Evolutionary conservation across 92 coral and sea anemone genomes (phyloP).

Genomic region (Parazoanthus swiftii): DNA sequence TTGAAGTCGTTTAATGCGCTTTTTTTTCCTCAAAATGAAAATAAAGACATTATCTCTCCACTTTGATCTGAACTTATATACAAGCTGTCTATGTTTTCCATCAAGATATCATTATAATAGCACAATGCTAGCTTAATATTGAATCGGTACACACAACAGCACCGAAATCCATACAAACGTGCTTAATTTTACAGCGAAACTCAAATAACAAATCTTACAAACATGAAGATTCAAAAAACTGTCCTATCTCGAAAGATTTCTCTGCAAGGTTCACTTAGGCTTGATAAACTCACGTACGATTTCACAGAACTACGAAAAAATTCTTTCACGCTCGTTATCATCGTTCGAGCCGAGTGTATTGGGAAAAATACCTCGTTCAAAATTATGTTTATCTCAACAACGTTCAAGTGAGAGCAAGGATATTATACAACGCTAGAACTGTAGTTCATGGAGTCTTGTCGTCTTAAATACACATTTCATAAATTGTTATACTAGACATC

Average conservation of each 20-base stretch:
- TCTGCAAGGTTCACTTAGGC: constrained; percentile 19
- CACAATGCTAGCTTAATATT: constrained; percentile 64
- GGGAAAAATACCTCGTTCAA: constrained; percentile 38
- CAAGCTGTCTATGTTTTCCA: constrained; percentile 60
- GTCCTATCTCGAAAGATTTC: constrained; percentile 42
- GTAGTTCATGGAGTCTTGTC: constrained; percentile 33
- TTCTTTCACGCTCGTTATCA: constrained; percentile 32
- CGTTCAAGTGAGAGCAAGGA: constrained; percentile 42
- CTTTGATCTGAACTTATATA: constrained; percentile 70
- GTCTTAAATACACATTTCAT: constrained; percentile 44
- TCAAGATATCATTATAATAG: constrained; percentile 71
- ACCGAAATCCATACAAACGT: constrained; percentile 76
- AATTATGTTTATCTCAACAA: constrained; percentile 40
- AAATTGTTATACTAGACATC: constrained; percentile 45
- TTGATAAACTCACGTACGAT: constrained; percentile 31
- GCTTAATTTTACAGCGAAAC: constrained; percentile 74
- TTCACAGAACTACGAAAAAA: constrained; percentile 36
- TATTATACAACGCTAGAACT: constrained; percentile 13
- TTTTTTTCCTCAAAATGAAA: constrained; percentile 92
- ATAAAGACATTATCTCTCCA: constrained; percentile 76
- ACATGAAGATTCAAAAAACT: constrained; percentile 56
- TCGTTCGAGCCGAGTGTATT: constrained; percentile 16
- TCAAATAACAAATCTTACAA: constrained; percentile 62
- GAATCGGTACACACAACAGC: constrained; percentile 63
- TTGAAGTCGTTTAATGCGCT: constrained; percentile 86